Evolutionary conservation across 2,888 invertebrate species (phyloP).

Genomic region (Phaedon cochleariae): DNA sequence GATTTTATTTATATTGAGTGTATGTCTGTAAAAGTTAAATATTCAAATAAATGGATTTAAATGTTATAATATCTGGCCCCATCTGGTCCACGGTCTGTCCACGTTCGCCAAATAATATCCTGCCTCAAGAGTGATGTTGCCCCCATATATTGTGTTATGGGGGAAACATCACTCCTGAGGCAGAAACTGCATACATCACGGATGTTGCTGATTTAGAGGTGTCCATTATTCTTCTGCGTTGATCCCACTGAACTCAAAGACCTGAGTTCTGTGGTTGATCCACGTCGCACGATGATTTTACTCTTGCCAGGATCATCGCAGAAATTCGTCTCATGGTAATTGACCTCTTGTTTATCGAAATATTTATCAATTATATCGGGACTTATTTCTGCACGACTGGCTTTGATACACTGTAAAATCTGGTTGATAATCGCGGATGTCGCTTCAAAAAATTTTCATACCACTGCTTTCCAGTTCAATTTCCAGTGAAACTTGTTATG

Average conservation of each 20-base stretch:
- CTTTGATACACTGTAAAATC: no score
- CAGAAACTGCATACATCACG: conserved; percentile 2
- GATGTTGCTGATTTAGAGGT: neutral
- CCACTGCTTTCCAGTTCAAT: no score
- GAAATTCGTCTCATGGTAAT: conserved; percentile 3
- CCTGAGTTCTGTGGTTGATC: conserved; percentile 44
- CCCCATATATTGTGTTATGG: conserved; percentile 1
- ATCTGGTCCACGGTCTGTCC: no score
- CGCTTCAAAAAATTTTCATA: no score
- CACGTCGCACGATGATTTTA: neutral
- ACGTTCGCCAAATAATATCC: conserved; percentile 14
- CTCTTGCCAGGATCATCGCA: conserved; percentile 7
- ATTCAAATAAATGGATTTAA: no score
- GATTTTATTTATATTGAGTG: no score
- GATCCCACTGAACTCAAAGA: no score
- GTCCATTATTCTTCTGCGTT: conserved; percentile 38
- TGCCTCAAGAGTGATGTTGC: no score
- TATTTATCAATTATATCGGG: no score
- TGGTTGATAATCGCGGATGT: no score
- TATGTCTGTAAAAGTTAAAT: no score
- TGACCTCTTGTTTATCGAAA: neutral
- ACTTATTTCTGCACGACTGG: neutral
- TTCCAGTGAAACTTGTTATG: no score
- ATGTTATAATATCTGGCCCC: conserved; percentile 1
- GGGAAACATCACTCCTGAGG: conserved; percentile 12